phyloP scores from a whole-genome alignment of 2,113 vertebrate species.

The Epinephelus fuscoguttatus region DNA sequence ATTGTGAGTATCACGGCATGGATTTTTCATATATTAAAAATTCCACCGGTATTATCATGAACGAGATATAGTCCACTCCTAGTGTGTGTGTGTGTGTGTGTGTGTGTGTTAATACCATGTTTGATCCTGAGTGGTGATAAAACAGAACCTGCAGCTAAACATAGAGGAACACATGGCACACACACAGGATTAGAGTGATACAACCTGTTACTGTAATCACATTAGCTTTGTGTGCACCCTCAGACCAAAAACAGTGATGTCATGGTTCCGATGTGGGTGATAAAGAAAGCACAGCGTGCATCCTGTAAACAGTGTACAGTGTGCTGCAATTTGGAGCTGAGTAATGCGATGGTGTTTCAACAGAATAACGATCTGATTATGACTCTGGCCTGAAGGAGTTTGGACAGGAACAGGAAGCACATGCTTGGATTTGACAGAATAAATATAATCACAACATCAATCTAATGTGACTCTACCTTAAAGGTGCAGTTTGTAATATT shows the following conservation, averaged over 20 bases:
- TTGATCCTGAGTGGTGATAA: background rate
- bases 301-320: background rate
- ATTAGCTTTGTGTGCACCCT: background rate
- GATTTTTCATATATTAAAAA: too few species aligned
- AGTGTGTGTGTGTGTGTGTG: background rate
- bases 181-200: too few species aligned
- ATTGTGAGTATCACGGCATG: too few species aligned
- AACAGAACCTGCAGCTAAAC: background rate
- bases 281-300: too few species aligned
- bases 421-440: background rate
- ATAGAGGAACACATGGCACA: background rate
- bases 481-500: too few species aligned
- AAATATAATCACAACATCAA: background rate
- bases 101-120: background rate
- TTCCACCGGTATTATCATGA: too few species aligned
- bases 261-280: background rate
- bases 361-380: background rate
- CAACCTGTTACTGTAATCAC: conserved; percentile 4
- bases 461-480: background rate
- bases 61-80: too few species aligned
- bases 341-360: background rate
- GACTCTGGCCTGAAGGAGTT: background rate
- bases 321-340: background rate
- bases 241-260: background rate
- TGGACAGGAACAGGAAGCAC: background rate